Evolutionary conservation across 2,888 invertebrate species (phyloP).

Genomic region (Loripinus fragilis): DNA sequence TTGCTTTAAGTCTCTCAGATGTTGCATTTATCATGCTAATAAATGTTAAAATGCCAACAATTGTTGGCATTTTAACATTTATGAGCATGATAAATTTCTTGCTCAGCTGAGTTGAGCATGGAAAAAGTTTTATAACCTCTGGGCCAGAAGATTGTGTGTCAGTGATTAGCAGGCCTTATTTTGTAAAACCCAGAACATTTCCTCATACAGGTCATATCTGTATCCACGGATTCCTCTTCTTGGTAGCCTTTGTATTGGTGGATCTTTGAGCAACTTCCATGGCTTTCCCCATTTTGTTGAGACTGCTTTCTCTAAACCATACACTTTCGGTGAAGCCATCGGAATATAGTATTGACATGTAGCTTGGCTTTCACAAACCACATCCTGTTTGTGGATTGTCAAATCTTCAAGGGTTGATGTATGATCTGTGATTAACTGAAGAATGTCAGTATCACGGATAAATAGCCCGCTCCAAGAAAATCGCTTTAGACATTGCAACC

Average conservation of each 20-base stretch:
- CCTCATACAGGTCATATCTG: background rate
- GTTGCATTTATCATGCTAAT: no score
- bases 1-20: no score
- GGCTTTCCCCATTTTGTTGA: conserved; percentile 5
- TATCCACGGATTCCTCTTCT: conserved; percentile 3
- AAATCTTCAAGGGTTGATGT: background rate
- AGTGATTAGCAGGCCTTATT: background rate
- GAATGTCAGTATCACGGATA: background rate
- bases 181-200: background rate
- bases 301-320: conserved; percentile 20
- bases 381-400: background rate
- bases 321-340: background rate
- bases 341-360: background rate
- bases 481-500: background rate
- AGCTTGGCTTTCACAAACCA: background rate
- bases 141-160: no score
- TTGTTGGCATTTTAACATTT: no score
- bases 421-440: background rate
- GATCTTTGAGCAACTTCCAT: background rate
- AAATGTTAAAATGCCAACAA: no score
- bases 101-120: no score
- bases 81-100: no score
- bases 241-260: conserved; percentile 16
- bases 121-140: no score
- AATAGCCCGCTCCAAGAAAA: background rate